Percentiles rank a stretch among this genome's conserved stretches.
phyloP scores from a whole-genome alignment of 2,888 invertebrate species.

The Perizoma flavofasciatum region DNA sequence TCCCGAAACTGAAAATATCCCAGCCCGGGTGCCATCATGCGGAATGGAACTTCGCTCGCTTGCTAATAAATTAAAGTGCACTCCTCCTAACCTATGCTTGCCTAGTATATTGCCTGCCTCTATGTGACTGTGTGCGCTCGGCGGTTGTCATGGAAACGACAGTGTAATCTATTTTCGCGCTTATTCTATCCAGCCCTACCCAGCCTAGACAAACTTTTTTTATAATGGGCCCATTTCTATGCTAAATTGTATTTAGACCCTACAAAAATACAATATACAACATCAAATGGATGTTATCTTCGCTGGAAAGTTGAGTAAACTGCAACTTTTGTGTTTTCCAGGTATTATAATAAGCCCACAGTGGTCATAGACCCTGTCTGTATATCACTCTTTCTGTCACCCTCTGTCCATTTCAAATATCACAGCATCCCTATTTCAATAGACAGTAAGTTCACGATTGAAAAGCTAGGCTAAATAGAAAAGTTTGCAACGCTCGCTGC shows the following conservation, averaged over 20 bases:
- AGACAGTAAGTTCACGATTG: conserved; percentile 42
- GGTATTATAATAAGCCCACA: conserved; percentile 16
- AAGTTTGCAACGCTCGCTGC: conserved; percentile 57
- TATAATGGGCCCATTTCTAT: conserved; percentile 28
- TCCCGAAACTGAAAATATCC: conserved; percentile 14
- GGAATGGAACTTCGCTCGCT: conserved; percentile 29
- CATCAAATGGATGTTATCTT: conserved; percentile 4
- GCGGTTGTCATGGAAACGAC: conserved; percentile 51
- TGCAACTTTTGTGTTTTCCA: conserved; percentile 2
- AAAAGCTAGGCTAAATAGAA: conserved; percentile 34
- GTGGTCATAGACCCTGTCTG: conserved; percentile 32
- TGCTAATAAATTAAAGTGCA: conserved; percentile 39
- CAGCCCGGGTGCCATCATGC: conserved; percentile 2
- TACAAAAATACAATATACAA: conserved; percentile 6
- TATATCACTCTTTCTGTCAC: conserved; percentile 19
- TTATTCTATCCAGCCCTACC: conserved; percentile 24
- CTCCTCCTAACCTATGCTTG: conserved; percentile 40
- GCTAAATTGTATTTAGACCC: conserved; percentile 15
- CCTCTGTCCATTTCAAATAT: not conserved
- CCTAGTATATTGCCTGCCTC: conserved; percentile 41
- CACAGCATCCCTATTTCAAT: conserved; percentile 34
- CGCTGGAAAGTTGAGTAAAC: not conserved
- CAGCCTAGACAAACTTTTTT: conserved; percentile 27
- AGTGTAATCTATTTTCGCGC: conserved; percentile 39
- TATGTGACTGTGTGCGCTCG: conserved; percentile 40